Evolutionary conservation across 2,113 vertebrate species (phyloP).

Genomic region (Serranochromis macrocephalus): DNA sequence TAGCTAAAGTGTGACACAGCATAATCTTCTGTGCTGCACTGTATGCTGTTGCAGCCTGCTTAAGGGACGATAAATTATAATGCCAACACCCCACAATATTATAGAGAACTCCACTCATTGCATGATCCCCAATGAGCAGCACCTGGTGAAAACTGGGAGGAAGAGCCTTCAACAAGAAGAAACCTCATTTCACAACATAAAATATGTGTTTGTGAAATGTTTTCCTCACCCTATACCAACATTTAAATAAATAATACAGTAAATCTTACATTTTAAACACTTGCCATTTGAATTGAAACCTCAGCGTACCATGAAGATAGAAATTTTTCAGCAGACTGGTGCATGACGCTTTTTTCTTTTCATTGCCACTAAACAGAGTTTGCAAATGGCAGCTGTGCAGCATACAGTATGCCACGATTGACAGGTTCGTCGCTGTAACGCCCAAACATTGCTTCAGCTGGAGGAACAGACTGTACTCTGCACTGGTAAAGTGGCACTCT

Average conservation of each 20-base stretch:
- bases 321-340: background rate
- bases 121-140: background rate
- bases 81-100: background rate
- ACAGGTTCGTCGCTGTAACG: background rate
- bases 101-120: background rate
- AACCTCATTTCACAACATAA: background rate
- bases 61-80: background rate
- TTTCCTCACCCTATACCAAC: background rate
- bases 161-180: background rate
- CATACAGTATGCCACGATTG: background rate
- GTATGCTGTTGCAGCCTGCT: accelerated
- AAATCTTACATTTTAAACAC: background rate
- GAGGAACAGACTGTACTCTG: background rate
- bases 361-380: background rate
- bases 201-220: background rate
- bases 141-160: background rate
- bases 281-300: background rate
- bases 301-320: background rate
- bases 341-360: background rate
- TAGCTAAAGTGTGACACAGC: background rate
- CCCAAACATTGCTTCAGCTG: background rate
- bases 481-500: background rate
- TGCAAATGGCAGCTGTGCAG: background rate
- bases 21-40: background rate
- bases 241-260: background rate